phyloP scores from a whole-genome alignment of 1,140 invertebrate species.

The Dreissena polymorpha region DNA sequence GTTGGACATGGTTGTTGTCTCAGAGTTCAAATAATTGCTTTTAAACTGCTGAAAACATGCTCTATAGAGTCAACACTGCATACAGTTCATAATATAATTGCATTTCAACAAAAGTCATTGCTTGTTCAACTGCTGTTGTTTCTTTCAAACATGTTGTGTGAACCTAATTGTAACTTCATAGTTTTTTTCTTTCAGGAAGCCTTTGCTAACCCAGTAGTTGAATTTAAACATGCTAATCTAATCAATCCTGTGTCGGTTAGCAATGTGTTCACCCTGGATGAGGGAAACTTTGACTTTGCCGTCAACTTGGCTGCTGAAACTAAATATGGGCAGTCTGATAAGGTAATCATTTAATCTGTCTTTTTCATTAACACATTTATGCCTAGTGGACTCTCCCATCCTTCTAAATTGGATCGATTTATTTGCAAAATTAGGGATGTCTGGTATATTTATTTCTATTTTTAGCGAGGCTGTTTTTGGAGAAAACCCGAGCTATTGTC shows the following conservation, averaged over 20 bases:
- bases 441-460: no score
- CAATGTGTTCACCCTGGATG: conserved; percentile 84
- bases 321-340: conserved; percentile 91
- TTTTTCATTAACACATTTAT: no score
- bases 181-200: conserved; percentile 78
- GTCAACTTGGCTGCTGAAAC: conserved; percentile 95
- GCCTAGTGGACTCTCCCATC: no score
- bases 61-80: neutral
- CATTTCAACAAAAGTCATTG: neutral
- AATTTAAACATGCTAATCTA: conserved; percentile 94
- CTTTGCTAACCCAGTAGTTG: conserved; percentile 88
- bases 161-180: neutral
- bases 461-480: no score
- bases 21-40: neutral
- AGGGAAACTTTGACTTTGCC: conserved; percentile 87
- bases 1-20: no score
- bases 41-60: neutral
- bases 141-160: neutral
- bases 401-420: no score
- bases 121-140: neutral
- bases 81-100: neutral
- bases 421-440: no score
- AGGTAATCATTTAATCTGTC: conserved; percentile 75
- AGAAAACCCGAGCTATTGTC: no score
- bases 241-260: conserved; percentile 86